These are phyloP conservation scores for Trachelus iudaicus DNA, from an alignment of 2,888 invertebrate genomes.

Conservation along the genomic window DNA sequence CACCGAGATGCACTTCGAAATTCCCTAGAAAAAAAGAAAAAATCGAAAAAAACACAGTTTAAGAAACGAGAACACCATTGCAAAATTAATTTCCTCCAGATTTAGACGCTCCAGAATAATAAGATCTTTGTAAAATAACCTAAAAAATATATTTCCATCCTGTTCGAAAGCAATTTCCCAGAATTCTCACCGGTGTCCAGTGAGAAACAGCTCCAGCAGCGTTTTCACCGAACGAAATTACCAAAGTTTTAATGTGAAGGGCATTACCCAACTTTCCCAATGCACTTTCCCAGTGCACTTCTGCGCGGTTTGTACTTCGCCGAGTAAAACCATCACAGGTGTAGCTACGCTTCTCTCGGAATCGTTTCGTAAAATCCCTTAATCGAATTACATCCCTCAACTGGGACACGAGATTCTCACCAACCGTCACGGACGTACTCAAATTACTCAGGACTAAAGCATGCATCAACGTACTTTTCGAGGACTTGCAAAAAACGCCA, in stretches of 20 bases:
- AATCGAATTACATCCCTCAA: not conserved
- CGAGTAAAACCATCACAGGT: not conserved
- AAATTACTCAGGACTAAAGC: not conserved
- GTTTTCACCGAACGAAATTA: constrained; percentile 41
- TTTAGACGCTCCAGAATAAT: not conserved
- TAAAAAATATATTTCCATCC: not conserved
- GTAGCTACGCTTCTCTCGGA: not conserved
- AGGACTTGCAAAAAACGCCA: not conserved
- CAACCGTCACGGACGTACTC: not conserved
- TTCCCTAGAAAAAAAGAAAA: not conserved
- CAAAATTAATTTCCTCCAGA: not conserved
- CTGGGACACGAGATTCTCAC: not conserved
- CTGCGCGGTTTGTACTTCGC: constrained; percentile 11
- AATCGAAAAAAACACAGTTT: not conserved
- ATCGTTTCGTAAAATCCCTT: not conserved
- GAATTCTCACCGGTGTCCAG: not conserved
- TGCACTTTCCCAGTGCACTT: constrained; percentile 34
- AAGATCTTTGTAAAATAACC: not conserved
- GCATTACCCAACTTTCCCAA: constrained; percentile 51
- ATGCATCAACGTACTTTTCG: not conserved
- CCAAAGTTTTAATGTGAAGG: constrained; percentile 55
- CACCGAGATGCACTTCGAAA: constrained; percentile 19
- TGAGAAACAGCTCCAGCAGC: not conserved
- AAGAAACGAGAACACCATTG: not conserved
- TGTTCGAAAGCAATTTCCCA: not conserved